phyloP scores from a whole-genome alignment of 2,888 invertebrate genomes.

The Lapara coniferarum region DNA sequence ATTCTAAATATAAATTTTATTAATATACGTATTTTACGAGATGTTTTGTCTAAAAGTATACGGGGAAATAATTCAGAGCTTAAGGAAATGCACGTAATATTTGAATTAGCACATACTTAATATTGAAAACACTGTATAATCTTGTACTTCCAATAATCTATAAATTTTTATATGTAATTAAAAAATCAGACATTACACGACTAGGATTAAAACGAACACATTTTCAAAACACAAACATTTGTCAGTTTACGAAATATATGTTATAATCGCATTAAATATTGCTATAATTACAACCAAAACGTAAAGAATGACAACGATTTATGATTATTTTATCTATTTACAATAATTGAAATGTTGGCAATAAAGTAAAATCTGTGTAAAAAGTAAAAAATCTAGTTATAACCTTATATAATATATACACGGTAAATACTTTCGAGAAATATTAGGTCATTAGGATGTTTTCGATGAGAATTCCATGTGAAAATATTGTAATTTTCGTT shows the following conservation, averaged over 20 bases:
- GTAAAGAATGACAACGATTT: not conserved
- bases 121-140: no score
- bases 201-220: constrained; percentile 38
- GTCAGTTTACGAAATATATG: not conserved
- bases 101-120: not conserved
- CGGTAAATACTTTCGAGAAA: no score
- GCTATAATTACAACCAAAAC: not conserved
- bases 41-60: not conserved
- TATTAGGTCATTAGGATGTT: no score
- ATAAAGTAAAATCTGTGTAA: not conserved
- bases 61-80: constrained; percentile 12
- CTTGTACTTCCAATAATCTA: no score
- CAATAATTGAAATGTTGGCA: not conserved
- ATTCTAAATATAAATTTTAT: not conserved
- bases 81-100: not conserved
- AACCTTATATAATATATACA: no score
- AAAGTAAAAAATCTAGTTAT: no score
- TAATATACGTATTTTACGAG: not conserved
- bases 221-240: not conserved
- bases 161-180: constrained; percentile 18
- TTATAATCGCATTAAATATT: constrained; percentile 5
- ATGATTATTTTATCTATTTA: constrained; percentile 1
- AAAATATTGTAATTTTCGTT: no score
- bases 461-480: no score
- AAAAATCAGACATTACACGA: constrained; percentile 46